Percentiles rank a stretch among this genome's conserved stretches.
phyloP scores from a whole-genome alignment of 2,113 vertebrate species.

The Micromys minutus region DNA sequence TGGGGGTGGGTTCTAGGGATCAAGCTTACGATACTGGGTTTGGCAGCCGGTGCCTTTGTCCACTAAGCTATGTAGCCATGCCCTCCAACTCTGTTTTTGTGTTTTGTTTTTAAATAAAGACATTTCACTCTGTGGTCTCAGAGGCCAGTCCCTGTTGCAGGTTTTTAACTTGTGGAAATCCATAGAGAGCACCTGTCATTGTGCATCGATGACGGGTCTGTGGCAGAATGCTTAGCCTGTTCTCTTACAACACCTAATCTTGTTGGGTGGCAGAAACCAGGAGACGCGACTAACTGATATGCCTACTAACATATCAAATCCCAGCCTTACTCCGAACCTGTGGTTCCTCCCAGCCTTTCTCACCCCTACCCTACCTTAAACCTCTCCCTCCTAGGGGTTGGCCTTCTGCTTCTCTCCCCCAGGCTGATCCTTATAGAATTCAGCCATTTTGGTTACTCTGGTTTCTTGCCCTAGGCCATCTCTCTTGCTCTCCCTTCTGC shows the following conservation, averaged over 20 bases:
- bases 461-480: no score
- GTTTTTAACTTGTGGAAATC: not conserved
- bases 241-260: not conserved
- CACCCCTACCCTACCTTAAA: not conserved
- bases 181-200: not conserved
- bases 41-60: not conserved
- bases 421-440: no score
- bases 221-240: not conserved
- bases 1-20: not conserved
- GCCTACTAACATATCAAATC: not conserved
- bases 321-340: no score
- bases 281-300: not conserved
- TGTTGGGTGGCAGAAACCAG: not conserved
- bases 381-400: not conserved
- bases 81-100: not conserved
- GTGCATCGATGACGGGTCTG: not conserved
- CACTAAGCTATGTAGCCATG: not conserved
- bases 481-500: no score
- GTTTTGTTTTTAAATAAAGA: not conserved
- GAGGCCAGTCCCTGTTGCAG: constrained; percentile 21
- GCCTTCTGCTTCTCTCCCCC: not conserved
- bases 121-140: not conserved
- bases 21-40: not conserved
- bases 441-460: no score
- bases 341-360: no score